Base-by-base conservation (phyloP, 1,140 invertebrate species). In the Melitaea cinxia region DNA sequence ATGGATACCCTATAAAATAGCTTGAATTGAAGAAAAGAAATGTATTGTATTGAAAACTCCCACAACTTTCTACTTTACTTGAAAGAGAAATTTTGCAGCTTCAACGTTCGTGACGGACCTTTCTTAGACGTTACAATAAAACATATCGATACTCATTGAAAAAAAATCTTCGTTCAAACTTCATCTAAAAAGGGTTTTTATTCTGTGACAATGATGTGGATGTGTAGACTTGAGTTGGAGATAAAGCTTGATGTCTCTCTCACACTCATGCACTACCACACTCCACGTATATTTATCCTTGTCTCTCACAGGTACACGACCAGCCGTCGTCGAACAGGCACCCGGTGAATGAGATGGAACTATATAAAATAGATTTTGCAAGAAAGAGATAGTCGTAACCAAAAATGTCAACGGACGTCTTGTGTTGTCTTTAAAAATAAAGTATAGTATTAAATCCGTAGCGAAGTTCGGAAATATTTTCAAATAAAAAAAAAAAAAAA, bases 11-110 rank as follows among this genome's bases (percentile, higher is more conserved):
- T 47, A 47, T 21, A 17, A 42, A 42, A 17, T 42, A 58, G 15
- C 55, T 45, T 45, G 19, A 21, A n/a, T n/a, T n/a, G n/a, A 47
- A 47, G 42, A 47, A 47, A 47, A 12, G 42, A 23, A 47, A 23
- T 47, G 42, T 58, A 58, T 47, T 37, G 19, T 30, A 24, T 55
- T 7, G 14, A 39, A 55, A 35, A 55, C 14, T 55, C 35, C 33
- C 53, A 55, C 35, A 37, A 55, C 30, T 55, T 55, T 55, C 53
- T 55, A 55, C 35, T 55, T 55, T 39, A 2, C 53, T 9, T 55
- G 21, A 55, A 59, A 59, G 39, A 59, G 56, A 59, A 49, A 59
- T 59, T 59, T 59, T 47, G 49, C 19, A 49, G 42, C 45, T 10
- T 59, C 42, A 26, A 17, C 47, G 14, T 49, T 10, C 23, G 23